Base-by-base conservation (phyloP, 2,888 invertebrate species). In the Nemoura dubitans region DNA sequence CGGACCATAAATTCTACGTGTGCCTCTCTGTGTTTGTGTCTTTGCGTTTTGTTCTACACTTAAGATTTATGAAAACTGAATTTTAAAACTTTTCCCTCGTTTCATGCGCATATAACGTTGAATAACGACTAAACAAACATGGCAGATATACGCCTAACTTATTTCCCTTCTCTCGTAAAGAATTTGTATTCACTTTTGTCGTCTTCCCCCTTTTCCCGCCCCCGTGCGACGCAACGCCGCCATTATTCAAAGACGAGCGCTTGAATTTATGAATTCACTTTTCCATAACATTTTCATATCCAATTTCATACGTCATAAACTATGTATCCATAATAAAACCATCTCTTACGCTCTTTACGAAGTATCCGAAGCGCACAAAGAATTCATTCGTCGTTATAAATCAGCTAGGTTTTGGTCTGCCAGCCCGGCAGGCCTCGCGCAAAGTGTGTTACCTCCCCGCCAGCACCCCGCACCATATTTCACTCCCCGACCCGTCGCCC, bases 61-160 rank as follows among this genome's bases (percentile, higher is more conserved):
- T 42, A 83, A 78, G 86, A 86, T 82, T 83, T 85, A 85, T 78
- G 86, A 87, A 87, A 87, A 87, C 80, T 85, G 86, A 87, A 87
- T 87, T 87, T 87, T 85, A 85, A 81, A 87, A 87, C 81, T 84
- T 87, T 87, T 87, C 85, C 81, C 76, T 59, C 84, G 84, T 84
- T 76, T 84, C 76, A 76, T 84, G 29, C 28, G 84, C 5, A 84
- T 76, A 59, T 84, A 84, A 84, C 84, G 76, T 26, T 26, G 27
- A 84, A 29, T 76, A 76, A 84, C 84, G 84, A 84, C 84, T 59
- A 84, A 84, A 76, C 84, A 76, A 84, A 59, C 76, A 59, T 84
- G 84, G 84, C 84, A 84, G 81, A 81, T 21, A 78, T 83, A 26
- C 59, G 84, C 84, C 81, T 81, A 81, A 81, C 81, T 81, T 76